Evolutionary conservation across 2,888 invertebrate genomes (phyloP), one percentile per base, ranked within the genome.

Genomic region (Oligia latruncula): DNA sequence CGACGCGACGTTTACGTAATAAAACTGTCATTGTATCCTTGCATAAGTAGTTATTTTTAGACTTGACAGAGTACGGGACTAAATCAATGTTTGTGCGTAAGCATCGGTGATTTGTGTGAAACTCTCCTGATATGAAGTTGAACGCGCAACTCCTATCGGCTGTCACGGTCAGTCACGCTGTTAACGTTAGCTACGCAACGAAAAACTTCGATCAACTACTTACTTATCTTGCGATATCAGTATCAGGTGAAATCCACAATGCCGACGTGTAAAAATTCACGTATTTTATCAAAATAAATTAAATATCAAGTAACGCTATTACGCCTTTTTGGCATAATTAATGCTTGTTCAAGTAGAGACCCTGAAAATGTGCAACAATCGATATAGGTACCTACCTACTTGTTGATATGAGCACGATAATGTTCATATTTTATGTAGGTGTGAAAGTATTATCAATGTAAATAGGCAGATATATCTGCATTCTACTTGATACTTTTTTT

Each of bases 81-180:
- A 70, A 29, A 81, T 86, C 71, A 68, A 79, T 77, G 77, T 76
- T 73, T 76, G 81, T 86, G 78, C 77, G 88, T 84, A 83, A 79
- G 83, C 79, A 74, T 80, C 43, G 49, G 35, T 84, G 76, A 85
- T 82, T 85, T 83, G 75, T 81, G 79, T 66, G 78, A 80, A 81
- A 66, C 62, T 60, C 15, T 76, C 6, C 52, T 80, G 83, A 86
- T 84, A 85, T 82, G 85, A 80, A 83, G 72, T 85, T 90, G 90
- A 90, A 90, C 91, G 72, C 71, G 35, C 64, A 74, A 90, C n/a
- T 83, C 23, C 71, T 80, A 80, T 86, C 81, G 68, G 64, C 62
- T 73, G 80, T 77, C 78, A 81, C 68, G 70, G 81, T 75, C 78
- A 77, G 72, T 74, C 70, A 67, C 40, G 64, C 71, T 80, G 29